These are phyloP conservation scores for Enteromius mattozi DNA, from an alignment of 2,797 vertebrate species.

Conservation along the genomic window DNA sequence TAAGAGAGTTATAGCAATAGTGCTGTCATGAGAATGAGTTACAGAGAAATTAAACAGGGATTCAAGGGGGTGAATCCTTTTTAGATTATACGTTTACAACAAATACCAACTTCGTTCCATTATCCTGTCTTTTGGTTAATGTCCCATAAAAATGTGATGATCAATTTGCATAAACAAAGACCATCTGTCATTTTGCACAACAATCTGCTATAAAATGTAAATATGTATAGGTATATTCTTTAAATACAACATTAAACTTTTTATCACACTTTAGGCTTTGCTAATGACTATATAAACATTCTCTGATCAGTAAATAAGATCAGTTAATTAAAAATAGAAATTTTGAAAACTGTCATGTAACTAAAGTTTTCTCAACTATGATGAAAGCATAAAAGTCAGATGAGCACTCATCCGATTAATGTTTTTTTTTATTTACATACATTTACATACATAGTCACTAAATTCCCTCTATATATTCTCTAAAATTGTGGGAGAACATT, in stretches of 20 bases:
- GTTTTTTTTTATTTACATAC: not conserved
- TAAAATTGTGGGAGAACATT: not conserved
- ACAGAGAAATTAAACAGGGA: not conserved
- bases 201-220: not conserved
- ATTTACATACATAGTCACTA: not conserved
- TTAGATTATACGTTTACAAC: not conserved
- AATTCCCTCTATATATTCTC: not conserved
- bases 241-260: not conserved
- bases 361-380: conserved; percentile 5
- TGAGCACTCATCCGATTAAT: not conserved
- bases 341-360: not conserved
- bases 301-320: not conserved
- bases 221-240: not conserved
- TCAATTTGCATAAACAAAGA: conserved; percentile 1
- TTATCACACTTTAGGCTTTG: not conserved
- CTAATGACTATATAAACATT: not conserved
- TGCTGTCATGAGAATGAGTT: not conserved
- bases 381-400: conserved; percentile 2
- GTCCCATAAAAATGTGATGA: not conserved
- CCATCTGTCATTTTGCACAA: not conserved
- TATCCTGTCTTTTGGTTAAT: not conserved
- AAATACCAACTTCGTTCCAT: not conserved
- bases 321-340: not conserved
- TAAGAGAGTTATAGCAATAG: not conserved
- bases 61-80: not conserved